Conservation (phyloP, 2,888 invertebrate species). For the Neocrepidodera transversa region DNA sequence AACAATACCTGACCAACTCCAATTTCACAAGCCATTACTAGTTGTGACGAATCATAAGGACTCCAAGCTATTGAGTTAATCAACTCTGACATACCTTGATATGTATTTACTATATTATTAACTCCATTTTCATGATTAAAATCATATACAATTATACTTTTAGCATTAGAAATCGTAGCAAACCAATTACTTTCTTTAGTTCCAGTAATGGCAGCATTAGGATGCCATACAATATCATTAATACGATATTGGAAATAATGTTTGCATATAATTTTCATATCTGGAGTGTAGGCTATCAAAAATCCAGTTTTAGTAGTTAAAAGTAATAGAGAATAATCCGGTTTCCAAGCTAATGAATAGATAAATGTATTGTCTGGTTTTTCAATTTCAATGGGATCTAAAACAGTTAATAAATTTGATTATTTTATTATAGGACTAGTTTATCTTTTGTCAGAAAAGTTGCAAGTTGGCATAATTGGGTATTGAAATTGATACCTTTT, state of each 20-base stretch:
- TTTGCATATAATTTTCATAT: slow-evolving; percentile 48
- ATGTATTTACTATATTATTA: slow-evolving; percentile 32
- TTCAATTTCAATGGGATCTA: slow-evolving; percentile 56
- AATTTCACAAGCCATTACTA: slow-evolving; percentile 76
- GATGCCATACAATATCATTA: slow-evolving; percentile 76
- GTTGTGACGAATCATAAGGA: slow-evolving; percentile 49
- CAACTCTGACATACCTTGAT: slow-evolving; percentile 33
- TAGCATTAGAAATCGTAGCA: slow-evolving; percentile 67
- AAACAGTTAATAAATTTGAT: slow-evolving; percentile 14
- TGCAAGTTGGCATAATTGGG: neutral
- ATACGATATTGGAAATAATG: slow-evolving; percentile 68
- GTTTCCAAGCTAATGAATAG: slow-evolving; percentile 69
- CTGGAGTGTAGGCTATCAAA: slow-evolving; percentile 53
- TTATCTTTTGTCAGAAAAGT: too few species aligned
- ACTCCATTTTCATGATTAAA: slow-evolving; percentile 31
- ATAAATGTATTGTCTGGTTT: slow-evolving; percentile 55
- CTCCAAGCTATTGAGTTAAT: slow-evolving; percentile 50
- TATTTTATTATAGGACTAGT: too few species aligned
- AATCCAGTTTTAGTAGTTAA: slow-evolving; percentile 70
- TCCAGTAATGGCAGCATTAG: slow-evolving; percentile 64
- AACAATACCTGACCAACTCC: slow-evolving; percentile 68
- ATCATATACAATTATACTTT: slow-evolving; percentile 64
- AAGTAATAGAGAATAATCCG: slow-evolving; percentile 66
- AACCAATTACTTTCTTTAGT: slow-evolving; percentile 67
- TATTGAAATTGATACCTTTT: slow-evolving; percentile 57